A percentile compares a stretch with the other conserved stretches of the same genome.
Conservation (phyloP, 2,888 invertebrate genomes). For the Eupithecia subumbrata region DNA sequence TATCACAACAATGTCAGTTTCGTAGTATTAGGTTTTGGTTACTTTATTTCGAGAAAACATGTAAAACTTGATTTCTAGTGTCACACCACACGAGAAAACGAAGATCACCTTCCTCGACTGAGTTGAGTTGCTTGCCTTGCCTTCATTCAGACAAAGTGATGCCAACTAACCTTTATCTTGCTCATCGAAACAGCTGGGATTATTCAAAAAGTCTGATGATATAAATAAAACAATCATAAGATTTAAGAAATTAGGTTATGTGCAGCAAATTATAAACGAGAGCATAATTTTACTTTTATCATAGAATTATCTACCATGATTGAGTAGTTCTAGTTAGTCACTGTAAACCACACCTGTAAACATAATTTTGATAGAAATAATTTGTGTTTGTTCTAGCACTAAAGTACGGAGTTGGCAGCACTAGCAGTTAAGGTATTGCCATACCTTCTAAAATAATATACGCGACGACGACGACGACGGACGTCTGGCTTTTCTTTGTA, state of each 20-base stretch:
- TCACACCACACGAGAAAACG: conserved; percentile 57
- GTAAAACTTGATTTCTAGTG: conserved; percentile 71
- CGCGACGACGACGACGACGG: no score
- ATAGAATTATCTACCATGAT: background rate
- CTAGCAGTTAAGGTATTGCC: background rate
- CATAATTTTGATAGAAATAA: background rate
- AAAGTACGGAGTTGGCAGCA: background rate
- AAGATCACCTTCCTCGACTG: conserved; percentile 55
- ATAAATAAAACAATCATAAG: background rate
- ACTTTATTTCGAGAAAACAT: conserved; percentile 67
- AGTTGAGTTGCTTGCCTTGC: conserved; percentile 35
- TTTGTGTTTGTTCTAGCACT: background rate
- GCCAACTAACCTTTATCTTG: background rate
- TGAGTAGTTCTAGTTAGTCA: background rate
- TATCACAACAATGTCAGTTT: conserved; percentile 73
- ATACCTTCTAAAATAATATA: background rate
- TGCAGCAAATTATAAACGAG: background rate
- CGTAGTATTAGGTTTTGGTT: conserved; percentile 57
- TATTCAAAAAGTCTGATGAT: background rate
- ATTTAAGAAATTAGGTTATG: background rate
- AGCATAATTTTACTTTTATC: background rate
- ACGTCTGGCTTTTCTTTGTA: no score
- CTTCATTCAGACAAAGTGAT: conserved; percentile 7
- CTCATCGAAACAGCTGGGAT: background rate
- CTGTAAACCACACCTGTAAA: background rate